These are phyloP conservation scores for Pachypeltis micranthus DNA, from an alignment of 1,140 invertebrate genomes.

Conservation along the genomic window DNA sequence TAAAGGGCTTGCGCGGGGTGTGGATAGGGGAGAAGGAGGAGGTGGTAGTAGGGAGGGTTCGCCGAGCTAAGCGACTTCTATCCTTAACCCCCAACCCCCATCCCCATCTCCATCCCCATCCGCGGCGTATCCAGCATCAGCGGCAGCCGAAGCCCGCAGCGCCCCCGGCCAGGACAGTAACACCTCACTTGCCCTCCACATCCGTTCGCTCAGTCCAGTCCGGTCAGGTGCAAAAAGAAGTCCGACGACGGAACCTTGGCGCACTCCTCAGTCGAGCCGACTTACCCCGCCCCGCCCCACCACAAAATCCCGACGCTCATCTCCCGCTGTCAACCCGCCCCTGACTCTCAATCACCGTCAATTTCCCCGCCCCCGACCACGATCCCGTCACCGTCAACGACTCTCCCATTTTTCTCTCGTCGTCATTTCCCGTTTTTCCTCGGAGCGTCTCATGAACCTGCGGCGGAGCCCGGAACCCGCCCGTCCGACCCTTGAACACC, in stretches of 20 bases:
- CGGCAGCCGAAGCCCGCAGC: neutral
- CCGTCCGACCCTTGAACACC: neutral
- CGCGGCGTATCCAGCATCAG: neutral
- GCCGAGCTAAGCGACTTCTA: neutral
- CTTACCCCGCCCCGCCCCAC: too few species aligned
- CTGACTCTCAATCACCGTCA: too few species aligned
- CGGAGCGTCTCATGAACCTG: constrained; percentile 6
- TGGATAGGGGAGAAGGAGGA: too few species aligned
- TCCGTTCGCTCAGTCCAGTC: constrained; percentile 3
- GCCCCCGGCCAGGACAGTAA: neutral
- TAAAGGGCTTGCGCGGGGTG: too few species aligned
- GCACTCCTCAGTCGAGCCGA: too few species aligned
- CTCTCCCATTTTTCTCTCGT: neutral
- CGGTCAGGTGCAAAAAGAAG: constrained; percentile 7
- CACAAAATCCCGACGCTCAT: neutral
- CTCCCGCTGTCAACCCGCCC: too few species aligned
- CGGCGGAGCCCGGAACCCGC: too few species aligned
- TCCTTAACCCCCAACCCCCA: neutral
- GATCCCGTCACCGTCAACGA: neutral
- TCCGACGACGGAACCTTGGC: too few species aligned
- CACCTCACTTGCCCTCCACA: neutral
- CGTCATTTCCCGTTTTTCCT: neutral
- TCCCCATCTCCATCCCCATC: neutral
- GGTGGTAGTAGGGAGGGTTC: neutral
- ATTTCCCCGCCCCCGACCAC: neutral